Evolutionary conservation across 2,797 vertebrate genomes (phyloP).

Genomic region (Chloroceryle amazona): DNA sequence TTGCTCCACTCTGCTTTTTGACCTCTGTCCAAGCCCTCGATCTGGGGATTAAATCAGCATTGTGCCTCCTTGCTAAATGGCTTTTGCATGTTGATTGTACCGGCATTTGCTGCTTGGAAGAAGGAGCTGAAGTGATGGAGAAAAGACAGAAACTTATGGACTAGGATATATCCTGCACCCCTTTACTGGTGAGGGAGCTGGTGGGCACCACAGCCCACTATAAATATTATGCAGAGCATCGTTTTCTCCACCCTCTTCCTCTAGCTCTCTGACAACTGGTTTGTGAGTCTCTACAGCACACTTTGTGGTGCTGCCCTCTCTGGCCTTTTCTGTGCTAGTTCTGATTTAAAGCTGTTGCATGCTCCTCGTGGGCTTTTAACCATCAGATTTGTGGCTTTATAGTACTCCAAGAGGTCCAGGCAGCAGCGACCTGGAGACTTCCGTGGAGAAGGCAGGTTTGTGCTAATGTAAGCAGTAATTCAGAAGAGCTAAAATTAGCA

Average conservation of each 20-base stretch:
- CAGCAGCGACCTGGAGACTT: neutral
- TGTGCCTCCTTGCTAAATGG: conserved; percentile 37
- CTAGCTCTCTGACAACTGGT: neutral
- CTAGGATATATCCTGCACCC: neutral
- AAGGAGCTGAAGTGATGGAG: neutral
- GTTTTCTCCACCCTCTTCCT: conserved; percentile 6
- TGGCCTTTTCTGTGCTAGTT: neutral
- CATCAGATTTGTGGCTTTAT: neutral
- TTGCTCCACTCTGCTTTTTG: neutral
- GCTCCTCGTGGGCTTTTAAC: neutral
- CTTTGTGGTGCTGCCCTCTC: rapidly evolving
- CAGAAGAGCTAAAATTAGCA: conserved; percentile 57
- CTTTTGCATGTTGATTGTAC: conserved; percentile 33
- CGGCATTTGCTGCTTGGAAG: neutral
- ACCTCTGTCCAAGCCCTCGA: neutral
- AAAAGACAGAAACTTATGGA: neutral
- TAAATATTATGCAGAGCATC: neutral
- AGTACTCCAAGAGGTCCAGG: neutral
- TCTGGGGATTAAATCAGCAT: conserved; percentile 58
- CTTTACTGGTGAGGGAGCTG: neutral
- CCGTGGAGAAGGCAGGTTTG: neutral
- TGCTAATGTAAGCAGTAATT: neutral
- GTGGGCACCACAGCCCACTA: neutral
- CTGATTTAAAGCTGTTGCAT: neutral
- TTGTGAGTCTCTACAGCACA: neutral